Conservation (phyloP, 2,113 vertebrate species). For the Amazona vittata region DNA sequence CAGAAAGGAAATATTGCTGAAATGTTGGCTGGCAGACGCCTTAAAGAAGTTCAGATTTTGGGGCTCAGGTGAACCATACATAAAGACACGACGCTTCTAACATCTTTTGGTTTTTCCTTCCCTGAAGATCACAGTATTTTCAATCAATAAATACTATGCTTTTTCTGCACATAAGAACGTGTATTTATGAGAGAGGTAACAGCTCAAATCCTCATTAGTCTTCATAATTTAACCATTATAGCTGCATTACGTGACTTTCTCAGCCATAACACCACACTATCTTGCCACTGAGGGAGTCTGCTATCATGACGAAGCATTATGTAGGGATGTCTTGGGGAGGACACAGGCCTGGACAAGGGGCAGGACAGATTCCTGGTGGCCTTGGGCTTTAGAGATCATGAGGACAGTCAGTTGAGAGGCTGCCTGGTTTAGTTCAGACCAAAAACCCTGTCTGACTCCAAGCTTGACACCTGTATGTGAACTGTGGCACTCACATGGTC, state of each 20-base stretch:
- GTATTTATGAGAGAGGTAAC: conserved; percentile 7
- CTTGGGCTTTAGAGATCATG: neutral
- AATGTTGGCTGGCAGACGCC: conserved; percentile 41
- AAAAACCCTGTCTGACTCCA: neutral
- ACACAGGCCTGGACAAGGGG: neutral
- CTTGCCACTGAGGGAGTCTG: neutral
- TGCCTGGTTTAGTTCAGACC: neutral
- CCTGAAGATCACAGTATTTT: neutral
- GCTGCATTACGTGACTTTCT: neutral
- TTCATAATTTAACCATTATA: conserved; percentile 20
- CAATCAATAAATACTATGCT: neutral
- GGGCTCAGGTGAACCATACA: neutral
- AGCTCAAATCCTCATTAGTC: conserved; percentile 12
- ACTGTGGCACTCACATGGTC: accelerated
- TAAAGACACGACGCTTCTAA: neutral
- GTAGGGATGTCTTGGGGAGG: neutral
- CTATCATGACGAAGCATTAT: accelerated
- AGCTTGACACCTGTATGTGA: neutral
- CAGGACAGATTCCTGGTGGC: neutral
- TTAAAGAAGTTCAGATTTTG: neutral
- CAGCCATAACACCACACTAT: neutral
- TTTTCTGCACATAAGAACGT: neutral
- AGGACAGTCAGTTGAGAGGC: neutral
- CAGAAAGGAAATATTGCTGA: conserved; percentile 31
- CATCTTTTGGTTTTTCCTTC: neutral